Percentiles rank a stretch among this genome's conserved stretches.
phyloP scores from a whole-genome alignment of 1,140 invertebrate species.

The Ephestia elutella region DNA sequence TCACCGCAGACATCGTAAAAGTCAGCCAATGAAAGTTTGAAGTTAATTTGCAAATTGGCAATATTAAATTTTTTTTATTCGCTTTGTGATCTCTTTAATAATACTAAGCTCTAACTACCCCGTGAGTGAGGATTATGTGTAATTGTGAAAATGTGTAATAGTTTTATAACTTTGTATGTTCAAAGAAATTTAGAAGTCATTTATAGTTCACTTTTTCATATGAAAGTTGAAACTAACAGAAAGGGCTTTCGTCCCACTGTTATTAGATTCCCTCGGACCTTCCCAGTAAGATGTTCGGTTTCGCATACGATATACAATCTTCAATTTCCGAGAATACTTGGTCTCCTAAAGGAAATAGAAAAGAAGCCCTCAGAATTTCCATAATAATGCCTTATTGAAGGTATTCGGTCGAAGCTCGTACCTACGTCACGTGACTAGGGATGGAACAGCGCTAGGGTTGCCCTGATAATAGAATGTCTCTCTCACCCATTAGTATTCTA shows the following conservation, averaged over 20 bases:
- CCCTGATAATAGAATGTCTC: not conserved
- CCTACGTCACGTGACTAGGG: slow-evolving; percentile 6
- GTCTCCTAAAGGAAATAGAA: slow-evolving; percentile 5
- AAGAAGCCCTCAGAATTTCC: slow-evolving; percentile 11
- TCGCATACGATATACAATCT: not conserved
- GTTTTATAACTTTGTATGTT: too few species aligned
- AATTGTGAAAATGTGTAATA: too few species aligned
- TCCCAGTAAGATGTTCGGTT: not conserved
- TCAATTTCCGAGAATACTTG: not conserved
- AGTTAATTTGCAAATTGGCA: too few species aligned
- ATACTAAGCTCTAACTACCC: too few species aligned
- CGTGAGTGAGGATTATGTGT: too few species aligned
- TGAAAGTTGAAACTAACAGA: not conserved
- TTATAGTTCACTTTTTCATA: too few species aligned
- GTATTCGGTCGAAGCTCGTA: slow-evolving; percentile 6
- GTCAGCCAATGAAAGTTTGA: too few species aligned
- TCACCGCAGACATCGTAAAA: too few species aligned
- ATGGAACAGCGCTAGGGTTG: not conserved
- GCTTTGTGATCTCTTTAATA: too few species aligned
- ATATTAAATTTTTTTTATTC: too few species aligned
- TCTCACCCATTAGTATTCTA: too few species aligned
- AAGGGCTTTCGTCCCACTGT: not conserved
- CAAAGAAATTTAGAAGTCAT: too few species aligned
- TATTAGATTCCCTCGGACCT: not conserved
- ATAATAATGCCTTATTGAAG: slow-evolving; percentile 15